Conservation (phyloP, 2,797 vertebrate genomes). For the Tangara arthus region DNA sequence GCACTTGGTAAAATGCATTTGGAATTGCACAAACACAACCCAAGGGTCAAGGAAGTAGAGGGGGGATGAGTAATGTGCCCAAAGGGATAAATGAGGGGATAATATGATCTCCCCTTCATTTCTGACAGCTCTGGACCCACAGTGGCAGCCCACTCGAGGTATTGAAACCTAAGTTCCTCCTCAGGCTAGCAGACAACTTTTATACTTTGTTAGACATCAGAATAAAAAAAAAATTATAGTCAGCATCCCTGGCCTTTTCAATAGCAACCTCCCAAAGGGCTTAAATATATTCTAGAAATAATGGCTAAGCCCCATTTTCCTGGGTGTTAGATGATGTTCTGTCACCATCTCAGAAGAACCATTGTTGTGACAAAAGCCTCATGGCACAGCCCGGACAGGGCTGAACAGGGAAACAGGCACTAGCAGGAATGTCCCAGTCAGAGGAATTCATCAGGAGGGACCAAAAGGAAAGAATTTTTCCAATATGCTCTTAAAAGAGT, state of each 20-base stretch:
- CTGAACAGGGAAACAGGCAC: conserved; percentile 44
- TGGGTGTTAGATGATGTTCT: conserved; percentile 61
- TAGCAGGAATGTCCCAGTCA: conserved; percentile 44
- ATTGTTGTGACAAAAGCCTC: conserved; percentile 57
- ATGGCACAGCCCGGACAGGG: background rate
- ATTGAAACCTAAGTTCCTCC: background rate
- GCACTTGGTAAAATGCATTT: conserved; percentile 37
- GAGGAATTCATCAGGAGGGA: conserved; percentile 35
- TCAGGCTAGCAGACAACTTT: background rate
- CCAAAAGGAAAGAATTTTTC: conserved; percentile 30
- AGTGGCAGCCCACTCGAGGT: background rate
- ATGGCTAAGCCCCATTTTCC: conserved; percentile 51
- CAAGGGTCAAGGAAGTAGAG: conserved; percentile 32
- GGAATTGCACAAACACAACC: conserved; percentile 46
- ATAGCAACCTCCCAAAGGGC: conserved; percentile 63
- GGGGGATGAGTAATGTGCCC: background rate
- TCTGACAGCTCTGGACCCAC: background rate
- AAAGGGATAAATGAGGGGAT: conserved; percentile 20
- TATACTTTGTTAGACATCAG: conserved; percentile 45
- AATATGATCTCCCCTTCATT: background rate
- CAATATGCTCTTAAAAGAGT: background rate
- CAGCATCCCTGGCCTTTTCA: conserved; percentile 51
- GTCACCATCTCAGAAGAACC: conserved; percentile 54
- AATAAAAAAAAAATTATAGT: conserved; percentile 14
- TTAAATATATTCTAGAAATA: conserved; percentile 63